Evolutionary conservation across 2,797 vertebrate species (phyloP).

Genomic region (Cyprinella venusta): DNA sequence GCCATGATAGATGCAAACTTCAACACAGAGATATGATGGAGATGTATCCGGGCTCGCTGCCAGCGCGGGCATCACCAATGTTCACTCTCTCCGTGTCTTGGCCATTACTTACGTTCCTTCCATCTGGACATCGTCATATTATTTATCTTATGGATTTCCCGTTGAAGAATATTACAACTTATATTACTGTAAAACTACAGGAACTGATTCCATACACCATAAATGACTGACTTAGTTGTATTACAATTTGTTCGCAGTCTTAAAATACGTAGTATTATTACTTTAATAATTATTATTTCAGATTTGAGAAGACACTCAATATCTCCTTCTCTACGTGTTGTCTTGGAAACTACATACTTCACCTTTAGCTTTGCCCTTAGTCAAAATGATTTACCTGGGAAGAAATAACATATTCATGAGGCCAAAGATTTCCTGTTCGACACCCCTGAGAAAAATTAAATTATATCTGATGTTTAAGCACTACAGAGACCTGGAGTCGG

Average conservation of each 20-base stretch:
- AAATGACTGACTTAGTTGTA: not conserved
- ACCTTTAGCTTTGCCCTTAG: no score
- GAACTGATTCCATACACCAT: not conserved
- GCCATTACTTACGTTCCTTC: not conserved
- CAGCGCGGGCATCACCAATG: not conserved
- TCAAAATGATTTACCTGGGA: no score
- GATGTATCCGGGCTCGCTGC: not conserved
- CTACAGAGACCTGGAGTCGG: no score
- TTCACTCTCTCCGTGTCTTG: not conserved
- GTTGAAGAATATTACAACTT: not conserved
- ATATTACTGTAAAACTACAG: not conserved
- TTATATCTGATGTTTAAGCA: no score
- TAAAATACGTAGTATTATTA: no score
- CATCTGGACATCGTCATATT: not conserved
- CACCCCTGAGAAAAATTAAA: no score
- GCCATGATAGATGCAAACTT: not conserved
- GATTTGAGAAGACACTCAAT: no score
- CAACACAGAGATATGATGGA: not conserved
- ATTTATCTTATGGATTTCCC: not conserved
- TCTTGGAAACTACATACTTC: no score
- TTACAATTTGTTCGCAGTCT: not conserved
- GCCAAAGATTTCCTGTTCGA: no score
- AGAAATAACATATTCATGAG: no score
- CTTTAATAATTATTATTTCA: no score
- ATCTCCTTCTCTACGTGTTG: no score